These are phyloP conservation scores for Poeciliopsis turrubarensis DNA, from an alignment of 2,113 vertebrate genomes.

Conservation along the genomic window DNA sequence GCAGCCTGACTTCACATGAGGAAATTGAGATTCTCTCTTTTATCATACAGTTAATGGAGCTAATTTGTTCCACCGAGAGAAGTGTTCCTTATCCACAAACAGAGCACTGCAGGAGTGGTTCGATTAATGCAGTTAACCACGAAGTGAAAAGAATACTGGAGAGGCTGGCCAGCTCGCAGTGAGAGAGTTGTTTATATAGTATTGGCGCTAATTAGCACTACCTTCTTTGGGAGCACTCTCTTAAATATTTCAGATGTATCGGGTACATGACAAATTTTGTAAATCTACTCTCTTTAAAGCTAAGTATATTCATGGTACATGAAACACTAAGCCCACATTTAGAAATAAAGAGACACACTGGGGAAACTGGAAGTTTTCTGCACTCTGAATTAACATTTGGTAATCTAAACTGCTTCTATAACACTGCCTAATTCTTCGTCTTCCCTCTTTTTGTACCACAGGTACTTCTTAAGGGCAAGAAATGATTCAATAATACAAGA, in stretches of 20 bases:
- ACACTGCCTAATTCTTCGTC: constrained; percentile 16
- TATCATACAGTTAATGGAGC: constrained; percentile 66
- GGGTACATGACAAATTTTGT: constrained; percentile 29
- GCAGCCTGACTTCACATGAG: constrained; percentile 52
- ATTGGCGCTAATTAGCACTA: constrained; percentile 62
- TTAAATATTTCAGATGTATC: constrained; percentile 53
- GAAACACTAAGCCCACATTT: constrained; percentile 32
- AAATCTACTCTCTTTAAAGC: constrained; percentile 36
- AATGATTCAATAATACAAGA: constrained; percentile 68
- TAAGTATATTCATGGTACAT: constrained; percentile 42
- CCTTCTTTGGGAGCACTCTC: constrained; percentile 33
- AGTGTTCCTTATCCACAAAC: constrained; percentile 65
- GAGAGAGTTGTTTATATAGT: constrained; percentile 41
- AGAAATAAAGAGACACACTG: constrained; percentile 25
- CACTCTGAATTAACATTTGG: constrained; percentile 62
- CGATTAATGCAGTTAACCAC: constrained; percentile 61
- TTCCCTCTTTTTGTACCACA: not conserved
- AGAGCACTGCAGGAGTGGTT: constrained; percentile 61
- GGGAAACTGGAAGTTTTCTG: constrained; percentile 38
- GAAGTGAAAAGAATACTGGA: constrained; percentile 59
- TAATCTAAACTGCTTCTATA: constrained; percentile 58
- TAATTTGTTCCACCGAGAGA: constrained; percentile 76
- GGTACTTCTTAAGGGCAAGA: constrained; percentile 60
- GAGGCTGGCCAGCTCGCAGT: constrained; percentile 47
- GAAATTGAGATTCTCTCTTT: constrained; percentile 62